A percentile compares a stretch with the other conserved stretches of the same genome.
Conservation (phyloP, 2,797 vertebrate genomes). For the Ciconia nigra region DNA sequence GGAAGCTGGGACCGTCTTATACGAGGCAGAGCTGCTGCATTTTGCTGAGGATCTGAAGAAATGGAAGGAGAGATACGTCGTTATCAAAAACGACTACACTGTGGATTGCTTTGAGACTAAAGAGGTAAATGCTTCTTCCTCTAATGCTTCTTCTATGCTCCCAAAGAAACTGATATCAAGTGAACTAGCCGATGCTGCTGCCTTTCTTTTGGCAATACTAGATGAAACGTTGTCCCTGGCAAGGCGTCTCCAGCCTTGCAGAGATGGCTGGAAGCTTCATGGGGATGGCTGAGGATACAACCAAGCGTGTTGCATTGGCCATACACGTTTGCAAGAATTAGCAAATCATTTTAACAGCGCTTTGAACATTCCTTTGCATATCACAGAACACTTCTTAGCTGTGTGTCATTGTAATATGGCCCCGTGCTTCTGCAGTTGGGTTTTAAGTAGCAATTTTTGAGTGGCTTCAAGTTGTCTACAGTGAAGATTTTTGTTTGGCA, state of each 20-base stretch:
- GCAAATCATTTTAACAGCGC: neutral
- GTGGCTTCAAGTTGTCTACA: neutral
- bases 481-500: neutral
- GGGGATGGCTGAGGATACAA: neutral
- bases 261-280: neutral
- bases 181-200: neutral
- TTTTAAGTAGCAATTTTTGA: neutral
- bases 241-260: neutral
- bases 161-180: neutral
- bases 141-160: rapidly evolving
- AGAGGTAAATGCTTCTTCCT: slow-evolving; percentile 76
- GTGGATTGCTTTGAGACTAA: slow-evolving; percentile 87
- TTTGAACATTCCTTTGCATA: neutral
- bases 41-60: slow-evolving; percentile 85
- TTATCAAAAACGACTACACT: slow-evolving; percentile 84
- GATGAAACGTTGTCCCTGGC: rapidly evolving
- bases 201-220: neutral
- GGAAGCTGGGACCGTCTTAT: slow-evolving; percentile 75
- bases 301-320: neutral
- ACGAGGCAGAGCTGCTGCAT: slow-evolving; percentile 78
- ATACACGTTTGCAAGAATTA: neutral
- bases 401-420: neutral
- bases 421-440: neutral
- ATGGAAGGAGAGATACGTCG: slow-evolving; percentile 86
- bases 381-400: neutral